Base-by-base conservation (phyloP, 2,888 invertebrate species). In the Chaitophorus viminalis region DNA sequence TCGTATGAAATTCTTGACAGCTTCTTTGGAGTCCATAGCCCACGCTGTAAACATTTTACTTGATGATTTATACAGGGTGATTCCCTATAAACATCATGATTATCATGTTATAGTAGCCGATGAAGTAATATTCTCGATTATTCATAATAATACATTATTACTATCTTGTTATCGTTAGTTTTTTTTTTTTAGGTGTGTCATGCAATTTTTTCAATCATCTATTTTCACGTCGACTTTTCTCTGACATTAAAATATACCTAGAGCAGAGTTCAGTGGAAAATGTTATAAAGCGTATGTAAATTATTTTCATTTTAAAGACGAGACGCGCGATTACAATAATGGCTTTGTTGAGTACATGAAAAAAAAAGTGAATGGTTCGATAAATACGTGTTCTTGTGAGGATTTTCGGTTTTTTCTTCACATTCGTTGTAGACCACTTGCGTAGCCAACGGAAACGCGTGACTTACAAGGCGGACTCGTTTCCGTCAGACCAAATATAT, bases 371-470 rank as follows among this genome's bases (percentile, higher is more conserved):
- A 82, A 82, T 54, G 72, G 72, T 82, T 52, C 74, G 82, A 74
- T 74, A 74, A 70, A 82, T 82, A 82, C 82, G 82, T 74, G 54
- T 72, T 54, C 33, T 18, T 17, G 70, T 33, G 36, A 74, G 52
- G 82, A 82, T 82, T 74, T 46, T 54, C 46, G 82, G 74, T 74
- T 74, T 14, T 46, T 82, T 82, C 74, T 72, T 72, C 54, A 52
- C 54, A 52, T 70, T n/a, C 82, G n/a, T 29, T 33, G 52, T 29
- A 82, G 81, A 46, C 72, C 72, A 54, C 72, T 74, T 74, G 82
- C 74, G 54, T 74, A 52, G 82, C 82, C 82, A n/a, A 82, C 82
- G 74, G 82, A 82, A 74, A 82, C 82, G 82, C 82, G 82, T 82
- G 82, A 82, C 82, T 82, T 82, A 82, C 82, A 82, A 74, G 72